These are phyloP conservation scores for Parochlus steinenii DNA, from an alignment of 2,888 invertebrate genomes.

Conservation along the genomic window DNA sequence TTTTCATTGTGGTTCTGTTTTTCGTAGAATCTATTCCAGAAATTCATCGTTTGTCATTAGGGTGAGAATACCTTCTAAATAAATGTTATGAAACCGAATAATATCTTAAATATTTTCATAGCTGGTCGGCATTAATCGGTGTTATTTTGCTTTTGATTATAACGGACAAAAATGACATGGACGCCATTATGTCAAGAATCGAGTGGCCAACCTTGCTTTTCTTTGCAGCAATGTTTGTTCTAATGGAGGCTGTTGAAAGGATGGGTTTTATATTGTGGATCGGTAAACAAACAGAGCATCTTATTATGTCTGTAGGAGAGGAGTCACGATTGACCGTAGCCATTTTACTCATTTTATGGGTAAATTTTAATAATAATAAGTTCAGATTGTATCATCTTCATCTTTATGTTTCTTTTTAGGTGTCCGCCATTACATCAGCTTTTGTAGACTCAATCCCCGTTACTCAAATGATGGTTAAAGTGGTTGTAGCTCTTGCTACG, in stretches of 20 bases:
- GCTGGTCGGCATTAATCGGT: constrained; percentile 73
- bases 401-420: constrained; percentile 34
- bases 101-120: too few species aligned
- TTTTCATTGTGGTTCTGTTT: constrained; percentile 59
- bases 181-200: constrained; percentile 26
- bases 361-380: constrained; percentile 38
- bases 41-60: constrained; percentile 54
- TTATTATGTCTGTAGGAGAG: constrained; percentile 48
- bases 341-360: constrained; percentile 66
- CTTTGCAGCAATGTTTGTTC: constrained; percentile 30
- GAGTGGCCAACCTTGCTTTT: constrained; percentile 30
- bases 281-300: constrained; percentile 48
- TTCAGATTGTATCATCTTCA: not conserved
- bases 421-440: constrained; percentile 70
- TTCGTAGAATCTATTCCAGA: constrained; percentile 66
- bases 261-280: constrained; percentile 68
- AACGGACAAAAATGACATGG: constrained; percentile 40
- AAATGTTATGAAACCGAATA: too few species aligned
- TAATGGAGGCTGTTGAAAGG: constrained; percentile 47
- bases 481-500: constrained; percentile 52
- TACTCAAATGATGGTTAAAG: constrained; percentile 80
- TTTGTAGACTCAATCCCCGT: constrained; percentile 85
- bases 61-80: too few species aligned
- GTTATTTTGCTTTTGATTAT: constrained; percentile 60
- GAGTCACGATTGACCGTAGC: constrained; percentile 51